Evolutionary conservation across 2,888 invertebrate species (phyloP).

Genomic region (Sphaerophoria rueppellii): DNA sequence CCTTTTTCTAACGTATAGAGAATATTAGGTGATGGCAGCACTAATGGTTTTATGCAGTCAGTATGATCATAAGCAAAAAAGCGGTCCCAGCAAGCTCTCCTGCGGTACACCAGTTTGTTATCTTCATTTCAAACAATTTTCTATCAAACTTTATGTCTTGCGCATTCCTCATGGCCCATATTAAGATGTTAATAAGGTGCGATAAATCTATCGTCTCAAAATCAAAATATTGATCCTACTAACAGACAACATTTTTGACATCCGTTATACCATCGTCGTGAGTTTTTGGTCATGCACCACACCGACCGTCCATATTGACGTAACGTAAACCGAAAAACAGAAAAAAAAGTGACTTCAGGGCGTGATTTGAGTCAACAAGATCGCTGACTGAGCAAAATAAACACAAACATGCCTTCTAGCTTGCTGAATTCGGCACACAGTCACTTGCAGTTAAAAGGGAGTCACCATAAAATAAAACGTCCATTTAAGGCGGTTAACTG

Average conservation of each 20-base stretch:
- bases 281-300: conserved; percentile 63
- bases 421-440: not conserved
- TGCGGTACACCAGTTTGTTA: not conserved
- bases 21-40: not conserved
- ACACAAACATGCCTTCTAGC: conserved; percentile 21
- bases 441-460: conserved; percentile 33
- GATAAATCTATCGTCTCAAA: conserved; percentile 52
- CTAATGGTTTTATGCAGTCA: no score
- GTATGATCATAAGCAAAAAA: not conserved
- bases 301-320: conserved; percentile 44
- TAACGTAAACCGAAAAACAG: conserved; percentile 50
- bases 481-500: conserved; percentile 67
- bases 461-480: conserved; percentile 43
- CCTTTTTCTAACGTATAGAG: not conserved
- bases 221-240: conserved; percentile 63
- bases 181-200: conserved; percentile 70
- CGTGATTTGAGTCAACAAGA: conserved; percentile 72
- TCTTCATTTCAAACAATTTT: conserved; percentile 28
- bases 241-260: not conserved
- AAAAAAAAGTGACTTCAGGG: conserved; percentile 49
- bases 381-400: conserved; percentile 48
- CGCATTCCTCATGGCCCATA: conserved; percentile 22
- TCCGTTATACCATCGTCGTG: conserved; percentile 23
- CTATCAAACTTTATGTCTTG: conserved; percentile 47
- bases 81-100: not conserved